Conservation (phyloP, 2,113 vertebrate genomes). For the Pelecanoides urinatrix region DNA sequence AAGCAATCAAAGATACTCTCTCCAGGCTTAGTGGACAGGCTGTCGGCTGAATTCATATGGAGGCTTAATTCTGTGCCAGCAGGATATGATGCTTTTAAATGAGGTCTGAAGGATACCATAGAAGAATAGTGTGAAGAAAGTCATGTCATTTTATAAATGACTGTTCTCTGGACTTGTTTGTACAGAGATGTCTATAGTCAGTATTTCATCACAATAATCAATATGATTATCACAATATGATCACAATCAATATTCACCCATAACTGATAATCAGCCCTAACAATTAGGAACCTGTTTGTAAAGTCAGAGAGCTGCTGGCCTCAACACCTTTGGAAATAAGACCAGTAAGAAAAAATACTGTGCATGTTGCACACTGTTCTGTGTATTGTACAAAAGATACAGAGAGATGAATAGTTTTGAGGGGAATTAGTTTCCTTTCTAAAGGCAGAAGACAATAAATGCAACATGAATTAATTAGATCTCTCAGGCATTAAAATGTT, state of each 20-base stretch:
- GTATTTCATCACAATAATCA: background rate
- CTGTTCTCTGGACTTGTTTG: background rate
- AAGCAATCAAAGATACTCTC: constrained; percentile 12
- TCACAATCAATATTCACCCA: background rate
- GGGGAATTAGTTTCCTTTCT: background rate
- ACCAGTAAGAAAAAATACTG: background rate
- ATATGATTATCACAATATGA: background rate
- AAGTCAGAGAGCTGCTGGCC: background rate
- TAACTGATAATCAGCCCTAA: background rate
- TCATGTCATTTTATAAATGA: background rate
- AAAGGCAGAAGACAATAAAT: background rate
- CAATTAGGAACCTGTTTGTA: background rate
- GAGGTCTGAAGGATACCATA: background rate
- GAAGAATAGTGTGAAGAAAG: background rate
- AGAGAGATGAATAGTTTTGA: background rate
- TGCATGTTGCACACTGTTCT: background rate
- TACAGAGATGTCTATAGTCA: background rate
- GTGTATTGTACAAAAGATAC: background rate
- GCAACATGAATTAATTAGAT: background rate
- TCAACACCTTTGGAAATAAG: background rate
- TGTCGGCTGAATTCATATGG: background rate
- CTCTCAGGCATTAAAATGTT: background rate
- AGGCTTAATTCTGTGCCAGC: background rate
- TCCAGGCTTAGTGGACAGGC: background rate
- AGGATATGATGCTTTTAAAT: background rate